phyloP scores from a whole-genome alignment of 2,797 vertebrate genomes.

The Pseudochirops cupreus region DNA sequence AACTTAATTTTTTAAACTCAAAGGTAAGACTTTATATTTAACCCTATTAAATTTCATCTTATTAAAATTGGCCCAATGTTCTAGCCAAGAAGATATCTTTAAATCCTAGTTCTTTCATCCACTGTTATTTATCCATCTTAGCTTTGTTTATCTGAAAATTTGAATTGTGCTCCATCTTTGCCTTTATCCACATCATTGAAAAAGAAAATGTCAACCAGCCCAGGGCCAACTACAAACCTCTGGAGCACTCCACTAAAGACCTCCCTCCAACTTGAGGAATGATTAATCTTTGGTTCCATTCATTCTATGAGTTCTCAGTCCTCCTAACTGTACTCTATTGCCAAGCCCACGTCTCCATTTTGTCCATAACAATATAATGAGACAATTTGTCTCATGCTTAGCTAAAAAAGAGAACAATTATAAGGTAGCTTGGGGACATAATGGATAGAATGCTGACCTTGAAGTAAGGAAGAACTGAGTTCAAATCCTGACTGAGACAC shows the following conservation, averaged over 20 bases:
- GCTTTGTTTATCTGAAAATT: neutral
- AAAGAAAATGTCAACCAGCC: neutral
- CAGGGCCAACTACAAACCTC: neutral
- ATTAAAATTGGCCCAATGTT: neutral
- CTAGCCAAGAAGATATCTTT: neutral
- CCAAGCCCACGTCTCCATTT: neutral
- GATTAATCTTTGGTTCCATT: neutral
- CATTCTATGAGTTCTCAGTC: neutral
- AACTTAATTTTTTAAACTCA: neutral
- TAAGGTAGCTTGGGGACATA: neutral
- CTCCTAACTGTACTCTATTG: neutral
- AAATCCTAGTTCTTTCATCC: neutral
- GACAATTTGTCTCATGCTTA: neutral
- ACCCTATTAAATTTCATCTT: neutral
- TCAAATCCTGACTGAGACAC: neutral
- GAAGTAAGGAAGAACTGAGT: neutral
- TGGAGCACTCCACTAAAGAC: neutral
- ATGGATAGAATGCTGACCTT: neutral
- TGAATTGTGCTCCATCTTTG: neutral
- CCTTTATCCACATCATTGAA: neutral
- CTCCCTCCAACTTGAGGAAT: neutral
- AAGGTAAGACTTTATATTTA: neutral
- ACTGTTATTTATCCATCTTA: neutral
- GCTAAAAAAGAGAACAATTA: neutral
- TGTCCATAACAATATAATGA: neutral